Evolutionary conservation across 1,140 invertebrate genomes (phyloP).

Genomic region (Aphelenchoides fujianensis): DNA sequence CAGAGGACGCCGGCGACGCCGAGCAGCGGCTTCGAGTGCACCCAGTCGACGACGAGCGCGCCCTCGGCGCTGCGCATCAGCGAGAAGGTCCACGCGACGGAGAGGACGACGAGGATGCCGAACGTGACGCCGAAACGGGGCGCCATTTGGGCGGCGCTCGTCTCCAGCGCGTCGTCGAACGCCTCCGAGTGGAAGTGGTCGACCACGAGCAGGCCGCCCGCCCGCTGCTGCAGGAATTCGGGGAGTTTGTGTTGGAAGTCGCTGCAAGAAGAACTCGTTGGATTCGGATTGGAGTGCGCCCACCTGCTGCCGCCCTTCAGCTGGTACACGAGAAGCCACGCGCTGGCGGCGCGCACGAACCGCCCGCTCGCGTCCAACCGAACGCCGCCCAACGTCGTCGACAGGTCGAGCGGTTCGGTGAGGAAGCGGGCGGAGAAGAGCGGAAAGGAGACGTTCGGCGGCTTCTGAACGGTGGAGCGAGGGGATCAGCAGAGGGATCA

Average conservation of each 20-base stretch:
- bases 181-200: conserved; percentile 53
- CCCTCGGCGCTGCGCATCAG: conserved; percentile 23
- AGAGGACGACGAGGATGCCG: conserved; percentile 47
- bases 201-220: conserved; percentile 32
- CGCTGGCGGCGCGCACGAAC: conserved; percentile 30
- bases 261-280: conserved; percentile 39
- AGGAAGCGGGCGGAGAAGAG: conserved; percentile 35
- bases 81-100: conserved; percentile 51
- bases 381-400: conserved; percentile 45
- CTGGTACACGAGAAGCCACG: conserved; percentile 52
- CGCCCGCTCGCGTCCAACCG: conserved; percentile 14
- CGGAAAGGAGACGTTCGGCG: conserved; percentile 51
- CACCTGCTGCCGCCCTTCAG: conserved; percentile 35
- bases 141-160: conserved; percentile 40
- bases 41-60: conserved; percentile 48
- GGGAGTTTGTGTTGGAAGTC: conserved; percentile 40
- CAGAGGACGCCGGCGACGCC: conserved; percentile 72
- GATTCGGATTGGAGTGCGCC: no score
- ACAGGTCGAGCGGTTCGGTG: conserved; percentile 47
- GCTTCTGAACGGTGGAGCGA: conserved; percentile 19
- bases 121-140: conserved; percentile 55
- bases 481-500: background rate
- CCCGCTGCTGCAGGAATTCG: background rate
- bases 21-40: conserved; percentile 49
- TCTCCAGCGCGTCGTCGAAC: conserved; percentile 50